Evolutionary conservation across 2,113 vertebrate genomes (phyloP), one percentile per base, ranked within the genome.

Genomic region (Centropus bengalensis): DNA sequence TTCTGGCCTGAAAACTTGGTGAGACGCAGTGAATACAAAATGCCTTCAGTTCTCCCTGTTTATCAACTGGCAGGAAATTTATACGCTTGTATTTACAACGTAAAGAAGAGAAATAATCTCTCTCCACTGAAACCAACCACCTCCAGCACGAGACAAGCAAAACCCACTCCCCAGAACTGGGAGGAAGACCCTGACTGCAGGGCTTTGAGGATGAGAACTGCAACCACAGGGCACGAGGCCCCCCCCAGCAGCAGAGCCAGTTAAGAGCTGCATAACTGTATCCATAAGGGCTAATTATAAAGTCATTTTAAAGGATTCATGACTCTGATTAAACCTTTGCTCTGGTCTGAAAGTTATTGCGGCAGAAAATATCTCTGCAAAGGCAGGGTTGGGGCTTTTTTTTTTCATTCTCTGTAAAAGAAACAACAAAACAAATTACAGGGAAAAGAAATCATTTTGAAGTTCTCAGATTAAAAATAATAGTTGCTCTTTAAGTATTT

Each of bases 391-490:
- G 36, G 36, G 36, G 12, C n/a, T n/a, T n/a, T 9, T 21, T 32
- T 23, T 56, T 40, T 10, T 27, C 12, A 13, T 62, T 71, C 40
- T 75, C 66, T 24, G 28, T 33, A 49, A 66, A 60, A 90, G 75
- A 88, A 92, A 69, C 63, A 91, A 56, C 58, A 76, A 88, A 91
- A 89, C 52, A 91, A 95, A 96, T 93, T 21, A 86, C 1, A 85
- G 63, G 56, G 56, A 28, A 81, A 70, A 91, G 51, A 89, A 96
- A 95, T 94, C 79, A 91, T 68, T 95, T 45, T 44, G 82, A 84
- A 83, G 30, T 18, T 4, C 70, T 52, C 58, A 75, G 83, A 95
- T 96, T 88, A 88, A 91, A 96, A 92, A 71, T 62, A 94, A 96
- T 10, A 59, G 88, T 32, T 54, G 60, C 81, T 79, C 62, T 69